A percentile compares a stretch with the other conserved stretches of the same genome.
Evolutionary conservation across 2,113 vertebrate genomes (phyloP).

Genomic region (Phrynocephalus versicolor): DNA sequence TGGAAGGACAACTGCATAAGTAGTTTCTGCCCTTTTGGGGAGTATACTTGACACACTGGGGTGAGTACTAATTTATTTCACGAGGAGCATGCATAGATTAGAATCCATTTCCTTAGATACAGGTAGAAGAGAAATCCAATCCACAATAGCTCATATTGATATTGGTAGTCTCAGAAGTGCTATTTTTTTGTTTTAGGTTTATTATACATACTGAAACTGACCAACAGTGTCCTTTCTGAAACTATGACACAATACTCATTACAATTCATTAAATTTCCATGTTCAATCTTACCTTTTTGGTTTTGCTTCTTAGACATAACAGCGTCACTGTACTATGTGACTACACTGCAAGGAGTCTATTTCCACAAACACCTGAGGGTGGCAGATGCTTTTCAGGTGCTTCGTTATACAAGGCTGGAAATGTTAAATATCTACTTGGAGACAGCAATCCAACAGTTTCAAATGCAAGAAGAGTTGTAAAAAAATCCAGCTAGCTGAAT

Average conservation of each 20-base stretch:
- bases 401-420: conserved; percentile 14
- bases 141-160: too few species aligned
- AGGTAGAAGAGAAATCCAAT: too few species aligned
- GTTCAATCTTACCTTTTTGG: conserved; percentile 69
- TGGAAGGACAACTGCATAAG: too few species aligned
- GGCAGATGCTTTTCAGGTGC: conserved; percentile 19
- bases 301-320: conserved; percentile 77
- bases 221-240: not conserved
- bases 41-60: too few species aligned
- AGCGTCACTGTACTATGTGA: conserved; percentile 13
- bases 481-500: conserved; percentile 39
- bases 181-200: not conserved
- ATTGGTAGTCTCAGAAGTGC: too few species aligned
- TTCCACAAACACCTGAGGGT: not conserved
- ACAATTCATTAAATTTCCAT: not conserved
- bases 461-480: conserved; percentile 39
- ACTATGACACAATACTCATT: not conserved
- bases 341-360: conserved; percentile 27
- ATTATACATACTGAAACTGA: not conserved
- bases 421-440: conserved; percentile 19
- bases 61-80: too few species aligned
- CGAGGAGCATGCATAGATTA: too few species aligned
- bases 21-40: too few species aligned
- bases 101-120: too few species aligned
- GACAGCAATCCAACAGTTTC: conserved; percentile 43